Evolutionary conservation across 2,797 vertebrate species (phyloP).

Genomic region (Lacerta bilineata): DNA sequence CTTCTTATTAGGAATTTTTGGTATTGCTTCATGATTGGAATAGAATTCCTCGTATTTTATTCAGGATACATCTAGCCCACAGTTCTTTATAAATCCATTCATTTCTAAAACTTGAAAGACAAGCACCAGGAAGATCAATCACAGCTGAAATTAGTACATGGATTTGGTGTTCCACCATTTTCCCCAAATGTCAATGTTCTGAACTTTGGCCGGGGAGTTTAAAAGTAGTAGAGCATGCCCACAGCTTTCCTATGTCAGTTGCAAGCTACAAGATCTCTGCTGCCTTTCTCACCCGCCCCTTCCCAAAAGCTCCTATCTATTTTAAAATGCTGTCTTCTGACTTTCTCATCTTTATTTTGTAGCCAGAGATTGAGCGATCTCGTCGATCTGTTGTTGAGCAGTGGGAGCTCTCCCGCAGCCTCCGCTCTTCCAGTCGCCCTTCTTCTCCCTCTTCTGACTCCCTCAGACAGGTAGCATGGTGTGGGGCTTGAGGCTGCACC

Average conservation of each 20-base stretch:
- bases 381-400: slow-evolving; percentile 89
- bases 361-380: slow-evolving; percentile 87
- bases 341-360: slow-evolving; percentile 74
- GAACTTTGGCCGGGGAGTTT: background rate
- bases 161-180: background rate
- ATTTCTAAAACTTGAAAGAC: background rate
- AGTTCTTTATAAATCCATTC: background rate
- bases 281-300: background rate
- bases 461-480: slow-evolving; percentile 90
- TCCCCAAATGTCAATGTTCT: background rate
- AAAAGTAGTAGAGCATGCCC: background rate
- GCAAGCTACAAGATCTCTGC: slow-evolving; percentile 28
- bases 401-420: slow-evolving; percentile 86
- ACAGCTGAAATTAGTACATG: background rate
- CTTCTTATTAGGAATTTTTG: background rate
- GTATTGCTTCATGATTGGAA: background rate
- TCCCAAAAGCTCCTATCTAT: slow-evolving; percentile 14
- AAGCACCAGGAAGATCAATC: background rate
- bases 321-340: slow-evolving; percentile 12
- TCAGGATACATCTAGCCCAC: background rate
- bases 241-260: background rate
- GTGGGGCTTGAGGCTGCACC: slow-evolving; percentile 53
- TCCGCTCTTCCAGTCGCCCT: slow-evolving; percentile 81
- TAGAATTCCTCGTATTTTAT: background rate
- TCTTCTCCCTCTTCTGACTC: slow-evolving; percentile 85